Percentiles rank a stretch among this genome's conserved stretches.
These are phyloP conservation scores for Anabas testudineus DNA, from an alignment of 2,797 vertebrate species.

Conservation along the genomic window DNA sequence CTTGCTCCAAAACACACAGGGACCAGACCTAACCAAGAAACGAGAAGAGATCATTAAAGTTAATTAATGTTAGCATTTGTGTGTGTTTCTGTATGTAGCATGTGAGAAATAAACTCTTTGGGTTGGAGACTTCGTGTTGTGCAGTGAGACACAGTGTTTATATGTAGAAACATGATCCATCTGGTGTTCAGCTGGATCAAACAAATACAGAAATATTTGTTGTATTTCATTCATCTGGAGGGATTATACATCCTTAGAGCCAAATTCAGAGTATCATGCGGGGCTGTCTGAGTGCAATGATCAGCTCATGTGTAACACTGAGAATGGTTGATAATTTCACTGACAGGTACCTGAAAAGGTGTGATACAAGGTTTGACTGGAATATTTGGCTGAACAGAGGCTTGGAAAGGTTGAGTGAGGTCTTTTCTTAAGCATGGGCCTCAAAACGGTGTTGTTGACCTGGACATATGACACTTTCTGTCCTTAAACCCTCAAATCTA, in stretches of 20 bases:
- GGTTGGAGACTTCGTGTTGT: constrained; percentile 34
- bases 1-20: constrained; percentile 67
- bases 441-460: too few relatives aligned
- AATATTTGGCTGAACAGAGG: constrained; percentile 11
- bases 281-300: constrained; percentile 38
- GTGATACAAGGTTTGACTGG: background rate
- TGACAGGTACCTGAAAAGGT: constrained; percentile 6
- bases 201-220: constrained; percentile 65
- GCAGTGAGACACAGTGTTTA: constrained; percentile 32
- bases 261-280: constrained; percentile 49
- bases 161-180: constrained; percentile 31
- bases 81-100: background rate
- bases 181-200: constrained; percentile 58
- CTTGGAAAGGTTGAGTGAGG: too few relatives aligned
- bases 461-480: too few relatives aligned
- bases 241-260: constrained; percentile 63
- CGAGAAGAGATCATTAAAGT: background rate
- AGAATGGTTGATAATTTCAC: background rate
- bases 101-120: constrained; percentile 15
- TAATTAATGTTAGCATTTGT: background rate
- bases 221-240: constrained; percentile 66
- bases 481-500: too few relatives aligned
- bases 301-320: constrained; percentile 36
- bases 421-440: too few relatives aligned
- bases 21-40: constrained; percentile 66